Base-by-base conservation (phyloP, 2,113 vertebrate species). In the Chroicocephalus ridibundus region DNA sequence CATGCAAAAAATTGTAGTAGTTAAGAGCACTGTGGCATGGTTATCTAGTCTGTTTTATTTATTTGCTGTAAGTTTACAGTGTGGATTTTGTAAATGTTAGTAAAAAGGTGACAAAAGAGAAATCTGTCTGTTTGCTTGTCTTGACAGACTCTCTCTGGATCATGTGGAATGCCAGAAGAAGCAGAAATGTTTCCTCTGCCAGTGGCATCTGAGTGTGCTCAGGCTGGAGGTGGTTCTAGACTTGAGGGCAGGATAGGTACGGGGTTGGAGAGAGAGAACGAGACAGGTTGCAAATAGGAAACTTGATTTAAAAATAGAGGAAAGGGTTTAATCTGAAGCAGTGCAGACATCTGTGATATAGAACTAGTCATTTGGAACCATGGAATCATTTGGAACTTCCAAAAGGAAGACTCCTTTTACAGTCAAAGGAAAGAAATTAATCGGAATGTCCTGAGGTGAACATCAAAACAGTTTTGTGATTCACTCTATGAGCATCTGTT, bases 131-230 rank as follows among this genome's bases (percentile, higher is more conserved):
- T 26, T 87, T 75, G 4, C 5, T 72, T 55, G 10, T 66, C 10
- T 44, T 64, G 21, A 47, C 46, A 82, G 25, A 76, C 44, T 85
- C 2, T 11, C 25, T 82, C 64, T 25, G 32, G 8, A 68, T 71
- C 25, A 34, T 26, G 14, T 49, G 22, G 34, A 82, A 51, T 51
- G 22, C 4, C 12, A 36, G 62, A 69, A 69, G 6, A 79, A 64
- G 15, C 9, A 69, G 22, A 68, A 86, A 85, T n/a, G 3, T 46
- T 82, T 20, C 52, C 15, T 86, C 26, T 16, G 4, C 15, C 20
- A 19, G 9, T 0, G 17, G 5, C 7, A 79, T 21, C 10, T 55
- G 52, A 27, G 9, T 1, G 0, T 81, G 15, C 6, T 84, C 2
- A 61, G 15, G 13, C 47, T 64, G 26, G 6, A 72, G 11, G 5